A percentile compares a stretch with the other conserved stretches of the same genome.
phyloP scores from a whole-genome alignment of 2,797 vertebrate genomes.

The Aplochiton taeniatus region DNA sequence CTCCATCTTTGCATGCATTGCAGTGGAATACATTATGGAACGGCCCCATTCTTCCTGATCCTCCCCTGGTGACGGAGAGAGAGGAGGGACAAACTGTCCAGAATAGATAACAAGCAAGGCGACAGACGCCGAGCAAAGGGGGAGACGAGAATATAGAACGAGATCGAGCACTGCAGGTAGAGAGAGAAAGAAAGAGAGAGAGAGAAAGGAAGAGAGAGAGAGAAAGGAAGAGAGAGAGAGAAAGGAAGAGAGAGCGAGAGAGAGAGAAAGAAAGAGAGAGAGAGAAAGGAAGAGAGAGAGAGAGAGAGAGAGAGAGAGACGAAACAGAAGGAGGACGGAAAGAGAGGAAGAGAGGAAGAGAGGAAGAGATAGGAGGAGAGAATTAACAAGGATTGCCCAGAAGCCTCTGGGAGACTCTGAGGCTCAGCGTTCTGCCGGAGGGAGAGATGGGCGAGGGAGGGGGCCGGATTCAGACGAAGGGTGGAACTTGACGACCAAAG shows the following conservation, averaged over 20 bases:
- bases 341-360: conserved; percentile 9
- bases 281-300: conserved; percentile 28
- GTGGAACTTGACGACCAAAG: conserved; percentile 55
- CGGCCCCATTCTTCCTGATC: conserved; percentile 62
- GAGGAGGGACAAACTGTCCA: conserved; percentile 64
- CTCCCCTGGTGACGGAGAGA: conserved; percentile 51
- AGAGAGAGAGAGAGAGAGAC: conserved; percentile 33
- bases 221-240: neutral
- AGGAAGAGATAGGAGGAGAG: conserved; percentile 23
- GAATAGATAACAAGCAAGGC: conserved; percentile 68
- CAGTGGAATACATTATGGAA: conserved; percentile 64
- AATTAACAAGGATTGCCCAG: conserved; percentile 46
- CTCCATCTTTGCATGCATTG: conserved; percentile 44
- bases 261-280: neutral
- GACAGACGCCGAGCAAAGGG: conserved; percentile 35
- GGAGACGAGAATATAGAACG: neutral
- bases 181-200: neutral
- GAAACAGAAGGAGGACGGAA: neutral
- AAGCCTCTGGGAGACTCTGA: conserved; percentile 44
- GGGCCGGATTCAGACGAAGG: conserved; percentile 57
- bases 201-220: conserved; percentile 4
- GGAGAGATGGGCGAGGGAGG: conserved; percentile 46
- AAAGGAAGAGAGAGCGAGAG: neutral
- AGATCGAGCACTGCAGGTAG: neutral
- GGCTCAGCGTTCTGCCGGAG: conserved; percentile 8